phyloP scores from a whole-genome alignment of 2,888 invertebrate species.

The Apamea anceps region DNA sequence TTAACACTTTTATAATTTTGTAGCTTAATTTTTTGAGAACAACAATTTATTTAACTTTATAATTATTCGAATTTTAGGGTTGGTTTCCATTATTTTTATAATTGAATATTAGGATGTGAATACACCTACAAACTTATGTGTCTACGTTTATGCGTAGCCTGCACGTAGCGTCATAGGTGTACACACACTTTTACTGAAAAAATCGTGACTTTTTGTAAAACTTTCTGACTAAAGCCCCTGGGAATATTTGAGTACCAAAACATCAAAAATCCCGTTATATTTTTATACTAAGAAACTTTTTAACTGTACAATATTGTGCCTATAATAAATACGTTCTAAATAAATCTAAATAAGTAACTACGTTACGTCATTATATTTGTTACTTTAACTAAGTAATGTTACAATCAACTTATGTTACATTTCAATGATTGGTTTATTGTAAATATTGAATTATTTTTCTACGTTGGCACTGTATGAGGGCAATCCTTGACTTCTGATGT shows the following conservation, averaged over 20 bases:
- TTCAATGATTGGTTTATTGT: slow-evolving; percentile 61
- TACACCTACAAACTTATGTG: slow-evolving; percentile 9
- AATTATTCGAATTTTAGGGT: slow-evolving; percentile 39
- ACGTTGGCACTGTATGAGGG: slow-evolving; percentile 63
- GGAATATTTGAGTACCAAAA: slow-evolving; percentile 19
- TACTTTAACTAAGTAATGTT: slow-evolving; percentile 62
- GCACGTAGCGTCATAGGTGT: slow-evolving; percentile 12
- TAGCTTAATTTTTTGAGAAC: slow-evolving; percentile 48
- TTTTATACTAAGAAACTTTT: slow-evolving; percentile 42
- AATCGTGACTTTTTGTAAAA: slow-evolving; percentile 26
- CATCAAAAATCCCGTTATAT: slow-evolving; percentile 31
- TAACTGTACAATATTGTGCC: slow-evolving; percentile 65
- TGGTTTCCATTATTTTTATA: slow-evolving; percentile 30
- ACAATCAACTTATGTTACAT: slow-evolving; percentile 67
- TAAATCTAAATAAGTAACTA: slow-evolving; percentile 65
- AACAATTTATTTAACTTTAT: slow-evolving; percentile 53
- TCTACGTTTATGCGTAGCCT: neutral
- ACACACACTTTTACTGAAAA: slow-evolving; percentile 32
- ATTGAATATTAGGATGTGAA: slow-evolving; percentile 24
- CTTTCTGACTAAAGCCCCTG: slow-evolving; percentile 21
- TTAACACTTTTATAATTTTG: slow-evolving; percentile 45
- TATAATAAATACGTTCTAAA: slow-evolving; percentile 59
- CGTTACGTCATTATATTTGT: slow-evolving; percentile 70
- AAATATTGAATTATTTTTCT: slow-evolving; percentile 58
- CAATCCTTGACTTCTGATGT: slow-evolving; percentile 1